These are phyloP conservation scores for Planiliza haematocheilus DNA, from an alignment of 2,113 vertebrate species.

Conservation along the genomic window DNA sequence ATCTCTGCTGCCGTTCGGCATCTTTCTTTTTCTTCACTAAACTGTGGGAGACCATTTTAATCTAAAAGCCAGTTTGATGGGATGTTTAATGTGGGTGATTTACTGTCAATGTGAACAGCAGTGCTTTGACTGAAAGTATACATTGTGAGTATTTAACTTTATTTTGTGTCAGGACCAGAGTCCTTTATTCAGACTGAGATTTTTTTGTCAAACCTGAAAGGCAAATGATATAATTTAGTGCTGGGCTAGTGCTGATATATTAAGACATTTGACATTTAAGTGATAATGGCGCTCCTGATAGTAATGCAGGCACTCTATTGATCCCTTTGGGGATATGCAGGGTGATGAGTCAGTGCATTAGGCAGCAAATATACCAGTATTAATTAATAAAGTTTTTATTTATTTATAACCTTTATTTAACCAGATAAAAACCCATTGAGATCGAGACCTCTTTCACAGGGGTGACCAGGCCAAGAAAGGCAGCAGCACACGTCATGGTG, in stretches of 20 bases:
- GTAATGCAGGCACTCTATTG: slow-evolving; percentile 4
- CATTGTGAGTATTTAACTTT: no score
- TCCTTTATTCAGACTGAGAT: not conserved
- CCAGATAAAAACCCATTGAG: no score
- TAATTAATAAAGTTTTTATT: no score
- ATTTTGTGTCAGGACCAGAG: not conserved
- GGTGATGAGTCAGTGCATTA: no score
- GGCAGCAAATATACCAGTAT: no score
- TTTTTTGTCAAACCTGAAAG: not conserved
- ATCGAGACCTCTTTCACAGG: no score
- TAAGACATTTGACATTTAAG: not conserved
- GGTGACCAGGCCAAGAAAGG: no score
- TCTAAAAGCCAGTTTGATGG: not conserved
- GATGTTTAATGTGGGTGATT: not conserved
- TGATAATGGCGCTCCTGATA: not conserved
- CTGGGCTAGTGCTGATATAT: not conserved
- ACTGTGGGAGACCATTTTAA: not conserved
- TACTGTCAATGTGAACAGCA: not conserved
- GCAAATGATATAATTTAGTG: not conserved
- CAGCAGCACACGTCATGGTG: no score
- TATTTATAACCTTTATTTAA: no score
- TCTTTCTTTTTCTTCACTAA: not conserved
- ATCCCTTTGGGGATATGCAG: no score
- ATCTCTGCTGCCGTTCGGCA: slow-evolving; percentile 11
- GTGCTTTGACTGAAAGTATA: no score